Conservation (phyloP, 2,888 invertebrate species). For the Dynastes hyllus region DNA sequence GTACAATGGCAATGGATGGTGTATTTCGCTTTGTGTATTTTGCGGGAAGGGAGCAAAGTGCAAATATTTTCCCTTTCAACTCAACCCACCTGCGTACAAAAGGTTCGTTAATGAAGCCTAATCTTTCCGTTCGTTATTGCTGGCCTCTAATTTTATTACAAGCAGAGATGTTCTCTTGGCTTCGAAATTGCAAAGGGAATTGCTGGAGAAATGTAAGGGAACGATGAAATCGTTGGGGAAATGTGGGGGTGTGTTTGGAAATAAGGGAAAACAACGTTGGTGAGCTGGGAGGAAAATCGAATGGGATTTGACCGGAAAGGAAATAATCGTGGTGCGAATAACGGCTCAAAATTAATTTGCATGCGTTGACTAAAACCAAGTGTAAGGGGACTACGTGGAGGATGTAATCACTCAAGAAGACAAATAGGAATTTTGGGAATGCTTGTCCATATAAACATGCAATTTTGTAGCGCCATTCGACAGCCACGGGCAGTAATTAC, state of each 20-base stretch:
- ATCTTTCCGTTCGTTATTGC: conserved; percentile 42
- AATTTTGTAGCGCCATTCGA: too few relatives aligned
- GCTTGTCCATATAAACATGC: too few relatives aligned
- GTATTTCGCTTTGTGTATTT: conserved; percentile 40
- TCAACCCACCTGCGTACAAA: conserved; percentile 46
- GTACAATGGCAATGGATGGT: conserved; percentile 45
- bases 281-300: conserved; percentile 18
- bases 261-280: conserved; percentile 20
- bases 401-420: conserved; percentile 22
- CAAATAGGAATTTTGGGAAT: conserved; percentile 4
- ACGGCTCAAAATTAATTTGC: conserved; percentile 38
- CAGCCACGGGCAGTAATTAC: too few relatives aligned
- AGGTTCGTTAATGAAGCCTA: conserved; percentile 44
- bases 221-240: conserved; percentile 29
- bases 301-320: conserved; percentile 28
- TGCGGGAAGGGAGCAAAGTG: conserved; percentile 36
- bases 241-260: conserved; percentile 26
- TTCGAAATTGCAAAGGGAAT: conserved; percentile 39
- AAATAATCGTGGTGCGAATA: conserved; percentile 27
- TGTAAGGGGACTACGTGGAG: background rate
- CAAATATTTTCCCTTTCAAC: conserved; percentile 45
- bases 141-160: conserved; percentile 41
- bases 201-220: conserved; percentile 5
- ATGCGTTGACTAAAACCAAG: conserved; percentile 28
- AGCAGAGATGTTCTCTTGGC: conserved; percentile 44